Evolutionary conservation across 2,888 invertebrate species (phyloP).

Genomic region (Leptopilina drosophilae): DNA sequence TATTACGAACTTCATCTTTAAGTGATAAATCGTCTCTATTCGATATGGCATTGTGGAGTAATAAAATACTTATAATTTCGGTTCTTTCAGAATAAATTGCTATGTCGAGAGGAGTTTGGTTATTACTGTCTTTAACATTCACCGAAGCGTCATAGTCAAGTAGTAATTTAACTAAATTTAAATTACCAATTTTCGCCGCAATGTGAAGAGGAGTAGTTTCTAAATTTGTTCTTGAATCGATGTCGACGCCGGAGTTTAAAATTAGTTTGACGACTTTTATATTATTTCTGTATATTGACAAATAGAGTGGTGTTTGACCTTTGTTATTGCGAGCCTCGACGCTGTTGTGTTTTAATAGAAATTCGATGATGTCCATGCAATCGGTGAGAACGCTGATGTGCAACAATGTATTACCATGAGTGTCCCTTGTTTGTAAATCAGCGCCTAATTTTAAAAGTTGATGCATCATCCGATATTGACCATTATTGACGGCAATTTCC

Average conservation of each 20-base stretch:
- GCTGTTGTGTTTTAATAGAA: conserved; percentile 1
- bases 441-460: conserved; percentile 21
- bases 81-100: background rate
- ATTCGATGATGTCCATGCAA: background rate
- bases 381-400: background rate
- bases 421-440: background rate
- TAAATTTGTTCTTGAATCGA: background rate
- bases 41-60: background rate
- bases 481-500: conserved; percentile 11
- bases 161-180: conserved; percentile 1
- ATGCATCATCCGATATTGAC: background rate
- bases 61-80: background rate
- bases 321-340: background rate
- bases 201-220: conserved; percentile 8
- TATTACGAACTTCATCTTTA: background rate
- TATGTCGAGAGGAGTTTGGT: conserved; percentile 6
- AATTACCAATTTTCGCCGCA: conserved; percentile 8
- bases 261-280: background rate
- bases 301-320: conserved; percentile 7
- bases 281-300: background rate
- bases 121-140: background rate
- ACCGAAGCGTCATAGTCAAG: background rate
- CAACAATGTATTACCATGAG: conserved; percentile 7
- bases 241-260: conserved; percentile 14
- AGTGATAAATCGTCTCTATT: background rate